Base-by-base conservation (phyloP, 2,113 vertebrate species). In the Oxyruncus cristatus region DNA sequence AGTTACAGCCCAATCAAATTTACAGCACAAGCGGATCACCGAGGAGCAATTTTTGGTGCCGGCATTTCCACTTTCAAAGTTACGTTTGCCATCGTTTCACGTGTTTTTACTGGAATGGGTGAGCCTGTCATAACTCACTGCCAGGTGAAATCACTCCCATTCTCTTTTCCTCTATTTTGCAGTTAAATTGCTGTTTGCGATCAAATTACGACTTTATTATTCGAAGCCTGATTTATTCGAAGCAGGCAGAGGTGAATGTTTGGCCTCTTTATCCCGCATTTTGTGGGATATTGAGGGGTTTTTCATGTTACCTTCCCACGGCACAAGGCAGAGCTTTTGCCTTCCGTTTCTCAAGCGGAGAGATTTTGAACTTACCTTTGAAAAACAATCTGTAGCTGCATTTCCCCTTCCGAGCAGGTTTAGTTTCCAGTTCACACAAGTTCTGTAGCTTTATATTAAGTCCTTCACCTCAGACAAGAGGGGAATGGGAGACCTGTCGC, bases 241-340 rank as follows among this genome's bases (percentile, higher is more conserved):
- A 55, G 33, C 1, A 4, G 18, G 17, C 1, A 3, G 58, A 83
- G 41, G 32, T 37, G 19, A 65, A 82, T 7, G 5, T 59, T 85
- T 68, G 15, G 16, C 11, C 27, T 28, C 56, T 77, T 59, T 42
- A 12, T 23, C 41, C 32, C 30, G 30, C 30, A 52, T 83, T 73
- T 88, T 86, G 5, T 30, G 35, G 41, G 53, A 74, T 72, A 50
- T 33, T 11, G 9, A 9, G 18, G 8, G 6, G 1, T n/a, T 88
- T 74, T 42, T n/a, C 6, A 0, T 0, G 2, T 88, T 37, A 47
- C 49, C 65, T 74, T 41, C 59, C 59, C 59, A 8, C 7, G 0
- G 52, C 55, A 58, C 37, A 56, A 58, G 26, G 49, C 18, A 4
- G 12, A 44, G 50, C 5, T n/a, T 89, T 71, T 39, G 3, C 35